Evolutionary conservation across 2,113 vertebrate genomes (phyloP), one percentile per base, ranked within the genome.

Genomic region (Pteruthius melanotis): DNA sequence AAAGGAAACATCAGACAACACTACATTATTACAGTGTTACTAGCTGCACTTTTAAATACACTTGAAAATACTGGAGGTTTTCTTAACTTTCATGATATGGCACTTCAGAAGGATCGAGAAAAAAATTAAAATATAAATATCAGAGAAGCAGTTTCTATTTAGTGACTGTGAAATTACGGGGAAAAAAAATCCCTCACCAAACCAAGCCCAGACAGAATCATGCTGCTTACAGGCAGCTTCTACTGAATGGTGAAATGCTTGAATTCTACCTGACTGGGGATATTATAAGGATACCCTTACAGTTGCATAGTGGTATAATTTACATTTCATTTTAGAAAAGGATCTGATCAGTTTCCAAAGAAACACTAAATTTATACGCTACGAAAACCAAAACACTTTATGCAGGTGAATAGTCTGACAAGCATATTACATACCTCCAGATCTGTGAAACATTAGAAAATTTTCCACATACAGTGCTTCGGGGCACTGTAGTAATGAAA

Each of bases 401-500:
- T 31, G 17, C 50, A 83, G 47, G n/a, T 76, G 57, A 92, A 88
- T 10, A 90, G 60, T 78, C 75, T 90, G 52, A 91, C n/a, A 92
- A 57, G 59, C 35, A 37, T 7, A 53, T 72, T 77, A 65, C 54
- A 77, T 83, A 87, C 47, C 79, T 88, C 47, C 44, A 90, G n/a
- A 83, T 81, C 63, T 74, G 40, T 81, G 50, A 40, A 93, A 76
- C 86, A 83, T 3, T 61, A 27, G 47, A 94, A 69, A 54, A 27
- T 81, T 95, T 95, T 96, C 64, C 85, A 85, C 66, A 71, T 49
- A 40, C 64, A 74, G 44, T 88, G 71, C 92, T 94, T 88, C 50
- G 69, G 82, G 91, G 87, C 75, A 94, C 54, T 54, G 22, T 8
- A 90, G 82, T 77, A 96, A 95, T 69, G 78, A 90, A 96, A 95